Evolutionary conservation across 2,797 vertebrate species (phyloP), one percentile per base, ranked within the genome.

Genomic region (Chloroceryle amazona): DNA sequence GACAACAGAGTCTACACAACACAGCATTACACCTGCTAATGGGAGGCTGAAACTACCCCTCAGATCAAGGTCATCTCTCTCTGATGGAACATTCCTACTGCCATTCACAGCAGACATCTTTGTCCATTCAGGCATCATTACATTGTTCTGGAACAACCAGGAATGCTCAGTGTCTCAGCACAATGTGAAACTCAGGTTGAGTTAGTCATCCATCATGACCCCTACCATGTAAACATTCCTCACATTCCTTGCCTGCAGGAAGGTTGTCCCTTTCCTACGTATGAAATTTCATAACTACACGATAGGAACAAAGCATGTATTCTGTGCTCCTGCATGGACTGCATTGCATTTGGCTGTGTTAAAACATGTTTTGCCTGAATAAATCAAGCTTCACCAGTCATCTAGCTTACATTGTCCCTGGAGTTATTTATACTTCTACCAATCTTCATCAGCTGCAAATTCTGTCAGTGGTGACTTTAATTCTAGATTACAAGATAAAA

Each of bases 391-490:
- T 93, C 41, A 33, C 15, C 18, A 35, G 49, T 42, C 52, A 81
- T 67, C 44, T 49, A 46, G 20, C 31, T 58, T 74, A 46, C 11
- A 5, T 5, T 35, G 33, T 75, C 66, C 58, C 65, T 79, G 49
- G 22, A 86, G 90, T 84, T 90, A 91, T 93, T 90, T 93, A 58
- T 92, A 62, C 58, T 81, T 81, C 72, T 62, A 93, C 81, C 35
- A 89, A 21, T 80, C 86, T 93, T 82, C 74, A 84, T 91, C 39
- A 80, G 60, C 63, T 81, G n/a, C 44, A 91, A 76, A 82, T 82
- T 93, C 83, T 55, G 19, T 81, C 86, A 85, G 39, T 2, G 4
- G 10, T 89, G 74, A 80, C 78, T 96, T 92, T 66, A 93, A 86
- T 82, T 76, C 78, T 70, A 47, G 21, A 57, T 89, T 89, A 74